These are phyloP conservation scores for Acrossocheilus fasciatus DNA, from an alignment of 2,797 vertebrate genomes.

Conservation along the genomic window DNA sequence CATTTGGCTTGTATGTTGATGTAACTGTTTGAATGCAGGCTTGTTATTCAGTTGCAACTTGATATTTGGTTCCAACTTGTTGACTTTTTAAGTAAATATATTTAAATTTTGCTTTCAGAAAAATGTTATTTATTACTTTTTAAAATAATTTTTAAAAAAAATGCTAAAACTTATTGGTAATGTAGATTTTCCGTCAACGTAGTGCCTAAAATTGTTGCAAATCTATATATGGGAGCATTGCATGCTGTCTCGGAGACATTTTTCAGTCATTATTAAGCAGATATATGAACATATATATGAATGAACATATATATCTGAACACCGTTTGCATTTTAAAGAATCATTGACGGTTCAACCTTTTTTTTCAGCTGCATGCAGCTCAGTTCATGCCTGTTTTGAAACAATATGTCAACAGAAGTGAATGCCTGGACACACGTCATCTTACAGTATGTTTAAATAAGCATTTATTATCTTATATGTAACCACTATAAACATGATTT, in stretches of 20 bases:
- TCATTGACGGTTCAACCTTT: constrained; percentile 17
- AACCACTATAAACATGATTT: background rate
- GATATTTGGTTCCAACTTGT: background rate
- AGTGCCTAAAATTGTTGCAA: background rate
- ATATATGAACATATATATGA: background rate
- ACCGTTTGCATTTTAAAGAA: constrained; percentile 13
- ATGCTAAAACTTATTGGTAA: background rate
- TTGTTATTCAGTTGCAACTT: constrained; percentile 11
- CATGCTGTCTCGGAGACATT: background rate
- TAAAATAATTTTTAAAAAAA: background rate
- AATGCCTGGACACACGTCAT: constrained; percentile 31
- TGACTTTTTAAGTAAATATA: background rate
- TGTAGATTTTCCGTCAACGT: background rate
- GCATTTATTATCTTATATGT: background rate
- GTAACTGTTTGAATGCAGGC: background rate
- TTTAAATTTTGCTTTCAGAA: background rate
- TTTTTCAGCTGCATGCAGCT: constrained; percentile 48
- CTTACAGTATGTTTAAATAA: constrained; percentile 12
- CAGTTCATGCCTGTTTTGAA: constrained; percentile 36
- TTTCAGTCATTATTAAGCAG: background rate
- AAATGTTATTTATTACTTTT: no score
- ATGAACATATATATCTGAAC: background rate
- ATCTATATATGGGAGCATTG: constrained; percentile 17
- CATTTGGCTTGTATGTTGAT: background rate
- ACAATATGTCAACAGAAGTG: constrained; percentile 40